Conservation (phyloP, 2,888 invertebrate genomes). For the Cataglyphis albicans region DNA sequence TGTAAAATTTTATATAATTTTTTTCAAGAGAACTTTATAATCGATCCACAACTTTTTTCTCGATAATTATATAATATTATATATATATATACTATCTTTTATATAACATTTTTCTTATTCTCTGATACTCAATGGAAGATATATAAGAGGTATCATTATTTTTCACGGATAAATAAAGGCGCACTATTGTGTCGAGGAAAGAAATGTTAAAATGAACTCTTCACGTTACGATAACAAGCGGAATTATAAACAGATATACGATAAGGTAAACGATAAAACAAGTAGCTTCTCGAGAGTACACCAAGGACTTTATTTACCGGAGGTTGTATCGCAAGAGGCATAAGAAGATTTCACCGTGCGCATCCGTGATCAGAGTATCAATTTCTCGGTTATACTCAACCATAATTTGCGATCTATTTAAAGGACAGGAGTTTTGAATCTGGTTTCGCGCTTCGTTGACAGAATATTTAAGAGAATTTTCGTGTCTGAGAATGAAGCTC, state of each 20-base stretch:
- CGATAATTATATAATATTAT: not conserved
- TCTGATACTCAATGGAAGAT: conserved; percentile 24
- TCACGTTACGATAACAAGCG: conserved; percentile 49
- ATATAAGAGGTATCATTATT: conserved; percentile 48
- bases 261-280: conserved; percentile 39
- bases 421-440: not conserved
- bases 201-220: conserved; percentile 49
- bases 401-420: conserved; percentile 29
- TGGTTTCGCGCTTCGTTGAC: conserved; percentile 16
- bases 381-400: conserved; percentile 13
- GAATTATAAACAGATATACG: conserved; percentile 39
- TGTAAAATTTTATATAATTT: not conserved
- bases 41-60: conserved; percentile 1
- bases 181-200: conserved; percentile 9
- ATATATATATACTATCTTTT: not conserved
- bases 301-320: conserved; percentile 42
- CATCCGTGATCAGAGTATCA: conserved; percentile 30
- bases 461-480: not conserved
- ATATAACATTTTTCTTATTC: conserved; percentile 26
- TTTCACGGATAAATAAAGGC: conserved; percentile 30
- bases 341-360: conserved; percentile 2
- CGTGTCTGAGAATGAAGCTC: not conserved
- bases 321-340: conserved; percentile 36
- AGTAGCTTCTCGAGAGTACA: conserved; percentile 33
- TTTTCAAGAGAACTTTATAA: not conserved